Evolutionary conservation across 35 echinoderm and acorn worm genomes (phyloP).

Genomic region (Acanthaster planci): DNA sequence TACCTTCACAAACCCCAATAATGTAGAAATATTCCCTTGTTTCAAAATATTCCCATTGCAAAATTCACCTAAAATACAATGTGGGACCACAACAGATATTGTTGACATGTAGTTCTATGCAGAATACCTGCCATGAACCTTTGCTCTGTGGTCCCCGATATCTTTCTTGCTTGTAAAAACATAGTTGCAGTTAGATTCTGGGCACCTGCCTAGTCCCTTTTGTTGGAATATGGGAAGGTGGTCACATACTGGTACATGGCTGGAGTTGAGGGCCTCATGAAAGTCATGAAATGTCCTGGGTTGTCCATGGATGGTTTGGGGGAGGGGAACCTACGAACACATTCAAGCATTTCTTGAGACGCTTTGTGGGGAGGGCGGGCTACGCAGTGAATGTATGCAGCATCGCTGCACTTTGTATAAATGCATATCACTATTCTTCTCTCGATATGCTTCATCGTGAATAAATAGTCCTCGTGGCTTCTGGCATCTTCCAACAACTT

Average conservation of each 20-base stretch:
- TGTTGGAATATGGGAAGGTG: constrained; percentile 9
- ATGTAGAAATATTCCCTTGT: no score
- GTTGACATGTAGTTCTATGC: no score
- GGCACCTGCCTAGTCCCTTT: constrained; percentile 40
- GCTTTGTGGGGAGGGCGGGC: background rate
- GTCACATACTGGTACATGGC: background rate
- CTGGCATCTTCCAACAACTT: background rate
- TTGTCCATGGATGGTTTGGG: background rate
- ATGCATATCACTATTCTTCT: constrained; percentile 14
- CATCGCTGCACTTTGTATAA: constrained; percentile 25
- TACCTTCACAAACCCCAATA: no score
- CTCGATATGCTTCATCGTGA: constrained; percentile 2
- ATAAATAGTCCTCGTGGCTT: background rate
- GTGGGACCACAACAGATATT: no score
- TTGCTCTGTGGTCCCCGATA: background rate
- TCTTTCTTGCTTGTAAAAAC: constrained; percentile 35
- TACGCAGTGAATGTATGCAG: background rate
- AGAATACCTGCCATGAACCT: background rate
- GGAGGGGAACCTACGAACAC: constrained; percentile 1
- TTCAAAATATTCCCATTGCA: no score
- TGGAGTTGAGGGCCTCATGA: background rate
- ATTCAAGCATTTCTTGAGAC: background rate
- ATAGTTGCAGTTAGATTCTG: background rate
- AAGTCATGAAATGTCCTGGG: constrained; percentile 36
- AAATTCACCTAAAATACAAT: no score